Percentiles rank a stretch among this genome's conserved stretches.
Evolutionary conservation across 2,113 vertebrate genomes (phyloP).

Genomic region (Anguilla japonica): DNA sequence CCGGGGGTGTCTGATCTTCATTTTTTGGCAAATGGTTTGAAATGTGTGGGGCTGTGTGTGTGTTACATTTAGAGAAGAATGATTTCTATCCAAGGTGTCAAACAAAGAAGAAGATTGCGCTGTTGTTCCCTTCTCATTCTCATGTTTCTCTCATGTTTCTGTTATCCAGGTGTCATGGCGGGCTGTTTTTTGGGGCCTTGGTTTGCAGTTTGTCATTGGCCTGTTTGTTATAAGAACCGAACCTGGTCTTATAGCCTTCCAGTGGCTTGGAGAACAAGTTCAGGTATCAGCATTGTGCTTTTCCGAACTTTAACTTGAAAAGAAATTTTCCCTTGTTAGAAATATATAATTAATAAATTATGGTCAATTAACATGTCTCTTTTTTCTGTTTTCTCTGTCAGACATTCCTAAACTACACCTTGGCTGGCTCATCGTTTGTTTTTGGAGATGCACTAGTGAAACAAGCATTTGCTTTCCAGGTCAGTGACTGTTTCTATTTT

Average conservation of each 20-base stretch:
- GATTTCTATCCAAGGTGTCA: background rate
- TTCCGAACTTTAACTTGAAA: background rate
- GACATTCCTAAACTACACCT: constrained; percentile 86
- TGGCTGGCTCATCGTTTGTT: constrained; percentile 82
- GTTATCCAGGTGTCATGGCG: constrained; percentile 80
- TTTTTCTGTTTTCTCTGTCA: constrained; percentile 50
- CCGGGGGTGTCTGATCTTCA: background rate
- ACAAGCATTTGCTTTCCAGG: constrained; percentile 89
- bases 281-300: constrained; percentile 73
- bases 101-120: background rate
- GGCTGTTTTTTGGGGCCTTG: constrained; percentile 84
- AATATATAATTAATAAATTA: background rate
- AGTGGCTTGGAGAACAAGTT: constrained; percentile 87
- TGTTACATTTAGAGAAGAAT: background rate
- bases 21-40: background rate
- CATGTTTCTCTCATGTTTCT: constrained; percentile 16
- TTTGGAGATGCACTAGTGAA: constrained; percentile 77
- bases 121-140: background rate
- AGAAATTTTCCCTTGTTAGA: background rate
- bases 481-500: constrained; percentile 57
- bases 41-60: background rate
- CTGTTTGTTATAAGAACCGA: constrained; percentile 87
- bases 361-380: background rate
- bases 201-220: constrained; percentile 84
- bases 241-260: constrained; percentile 77